Evolutionary conservation across 2,113 vertebrate genomes (phyloP).

Genomic region (Dicaeum eximium): DNA sequence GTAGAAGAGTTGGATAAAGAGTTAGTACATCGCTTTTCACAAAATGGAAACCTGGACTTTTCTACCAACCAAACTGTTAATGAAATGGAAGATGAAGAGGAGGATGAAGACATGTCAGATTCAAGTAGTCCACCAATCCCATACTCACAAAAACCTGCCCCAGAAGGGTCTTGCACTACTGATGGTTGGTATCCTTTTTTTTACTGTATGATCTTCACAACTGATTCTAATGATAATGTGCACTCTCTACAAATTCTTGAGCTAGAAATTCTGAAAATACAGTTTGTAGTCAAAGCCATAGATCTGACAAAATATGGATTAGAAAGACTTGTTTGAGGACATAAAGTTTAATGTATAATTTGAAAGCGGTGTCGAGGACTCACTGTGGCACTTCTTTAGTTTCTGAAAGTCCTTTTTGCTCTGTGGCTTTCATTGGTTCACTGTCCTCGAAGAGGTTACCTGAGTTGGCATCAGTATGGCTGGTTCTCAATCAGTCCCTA

Average conservation of each 20-base stretch:
- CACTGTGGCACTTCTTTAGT: not conserved
- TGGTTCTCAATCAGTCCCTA: not conserved
- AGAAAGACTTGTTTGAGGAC: not conserved
- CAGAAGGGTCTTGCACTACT: slow-evolving; percentile 93
- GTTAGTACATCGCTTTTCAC: slow-evolving; percentile 76
- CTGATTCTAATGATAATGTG: not conserved
- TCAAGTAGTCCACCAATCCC: slow-evolving; percentile 92
- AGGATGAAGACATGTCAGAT: slow-evolving; percentile 94
- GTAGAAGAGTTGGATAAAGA: slow-evolving; percentile 83
- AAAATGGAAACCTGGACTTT: slow-evolving; percentile 80
- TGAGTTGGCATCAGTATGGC: not conserved
- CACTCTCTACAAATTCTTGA: not conserved
- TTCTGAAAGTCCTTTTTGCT: not conserved
- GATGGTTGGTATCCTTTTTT: slow-evolving; percentile 79
- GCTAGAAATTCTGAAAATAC: not conserved
- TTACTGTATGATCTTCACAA: not conserved
- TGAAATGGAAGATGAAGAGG: slow-evolving; percentile 86
- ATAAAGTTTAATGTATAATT: not conserved
- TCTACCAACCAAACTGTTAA: slow-evolving; percentile 78
- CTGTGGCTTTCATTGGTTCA: not conserved
- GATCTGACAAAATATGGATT: not conserved
- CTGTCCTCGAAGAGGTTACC: not conserved
- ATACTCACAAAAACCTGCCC: slow-evolving; percentile 88
- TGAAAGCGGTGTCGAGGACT: not conserved
- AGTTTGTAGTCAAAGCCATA: not conserved